phyloP scores from a whole-genome alignment of 2,888 invertebrate species.

The Herminia tarsipennalis region DNA sequence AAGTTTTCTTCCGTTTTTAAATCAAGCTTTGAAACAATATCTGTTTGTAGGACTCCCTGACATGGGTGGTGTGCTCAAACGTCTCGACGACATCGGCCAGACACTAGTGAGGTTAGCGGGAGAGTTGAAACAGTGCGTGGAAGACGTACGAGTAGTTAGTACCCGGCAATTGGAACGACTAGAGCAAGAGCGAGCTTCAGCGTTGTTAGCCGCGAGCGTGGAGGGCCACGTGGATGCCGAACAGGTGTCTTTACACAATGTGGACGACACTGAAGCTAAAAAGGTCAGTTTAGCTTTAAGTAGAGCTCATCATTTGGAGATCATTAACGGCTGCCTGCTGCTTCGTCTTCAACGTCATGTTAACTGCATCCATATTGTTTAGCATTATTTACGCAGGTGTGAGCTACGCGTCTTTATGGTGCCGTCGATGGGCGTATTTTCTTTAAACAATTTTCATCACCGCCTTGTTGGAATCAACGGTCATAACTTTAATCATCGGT shows the following conservation, averaged over 20 bases:
- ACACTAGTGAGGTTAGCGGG: conserved; percentile 88
- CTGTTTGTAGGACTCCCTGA: conserved; percentile 61
- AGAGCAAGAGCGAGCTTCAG: conserved; percentile 88
- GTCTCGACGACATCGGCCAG: conserved; percentile 89
- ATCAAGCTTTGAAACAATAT: background rate
- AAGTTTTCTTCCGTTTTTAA: background rate
- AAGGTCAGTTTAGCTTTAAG: conserved; percentile 84
- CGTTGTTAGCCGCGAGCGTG: conserved; percentile 88
- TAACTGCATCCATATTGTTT: no score
- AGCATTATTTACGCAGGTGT: no score
- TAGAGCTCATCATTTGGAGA: no score
- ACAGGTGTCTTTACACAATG: conserved; percentile 69
- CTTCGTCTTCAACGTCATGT: background rate
- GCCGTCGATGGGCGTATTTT: no score
- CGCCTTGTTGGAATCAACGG: no score
- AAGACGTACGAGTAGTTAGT: conserved; percentile 89
- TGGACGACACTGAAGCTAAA: conserved; percentile 89
- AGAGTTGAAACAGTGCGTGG: conserved; percentile 90
- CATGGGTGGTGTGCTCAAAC: conserved; percentile 83
- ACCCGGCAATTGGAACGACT: conserved; percentile 87
- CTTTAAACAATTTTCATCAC: no score
- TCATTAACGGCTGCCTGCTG: no score
- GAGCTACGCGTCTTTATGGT: no score
- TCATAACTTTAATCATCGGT: no score
- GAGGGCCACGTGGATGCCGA: conserved; percentile 87